Percentiles rank a stretch among this genome's conserved stretches.
These are phyloP conservation scores for Presbytis comata DNA, from an alignment of 2,797 vertebrate species.

Conservation along the genomic window DNA sequence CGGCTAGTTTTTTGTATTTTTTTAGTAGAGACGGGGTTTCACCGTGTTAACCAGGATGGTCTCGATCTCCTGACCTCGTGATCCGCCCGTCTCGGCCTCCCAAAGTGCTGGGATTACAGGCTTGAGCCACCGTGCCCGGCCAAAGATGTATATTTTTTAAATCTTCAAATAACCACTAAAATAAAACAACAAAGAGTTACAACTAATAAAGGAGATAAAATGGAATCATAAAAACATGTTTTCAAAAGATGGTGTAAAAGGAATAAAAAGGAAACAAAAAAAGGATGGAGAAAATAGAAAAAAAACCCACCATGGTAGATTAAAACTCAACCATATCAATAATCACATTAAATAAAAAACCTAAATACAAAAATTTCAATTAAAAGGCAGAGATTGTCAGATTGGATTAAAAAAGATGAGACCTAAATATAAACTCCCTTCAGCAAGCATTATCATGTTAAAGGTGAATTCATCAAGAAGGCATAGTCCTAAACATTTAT, in stretches of 20 bases:
- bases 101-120: too few species aligned
- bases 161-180: not conserved
- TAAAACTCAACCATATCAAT: not conserved
- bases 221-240: not conserved
- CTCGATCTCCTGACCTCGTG: too few species aligned
- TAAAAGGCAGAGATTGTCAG: not conserved
- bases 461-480: not conserved
- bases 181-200: not conserved
- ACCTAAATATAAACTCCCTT: not conserved
- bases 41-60: too few species aligned
- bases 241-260: not conserved
- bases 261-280: not conserved
- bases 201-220: not conserved
- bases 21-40: too few species aligned
- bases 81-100: too few species aligned
- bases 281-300: not conserved
- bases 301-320: not conserved
- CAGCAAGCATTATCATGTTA: not conserved
- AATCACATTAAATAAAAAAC: not conserved
- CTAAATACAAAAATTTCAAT: not conserved
- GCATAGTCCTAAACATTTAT: not conserved
- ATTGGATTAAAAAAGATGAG: not conserved
- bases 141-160: not conserved
- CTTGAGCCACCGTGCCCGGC: too few species aligned
- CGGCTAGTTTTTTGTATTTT: too few species aligned